A percentile compares a stretch with the other conserved stretches of the same genome.
phyloP scores from a whole-genome alignment of 2,113 vertebrate species.

The Erythrolamprus reginae region DNA sequence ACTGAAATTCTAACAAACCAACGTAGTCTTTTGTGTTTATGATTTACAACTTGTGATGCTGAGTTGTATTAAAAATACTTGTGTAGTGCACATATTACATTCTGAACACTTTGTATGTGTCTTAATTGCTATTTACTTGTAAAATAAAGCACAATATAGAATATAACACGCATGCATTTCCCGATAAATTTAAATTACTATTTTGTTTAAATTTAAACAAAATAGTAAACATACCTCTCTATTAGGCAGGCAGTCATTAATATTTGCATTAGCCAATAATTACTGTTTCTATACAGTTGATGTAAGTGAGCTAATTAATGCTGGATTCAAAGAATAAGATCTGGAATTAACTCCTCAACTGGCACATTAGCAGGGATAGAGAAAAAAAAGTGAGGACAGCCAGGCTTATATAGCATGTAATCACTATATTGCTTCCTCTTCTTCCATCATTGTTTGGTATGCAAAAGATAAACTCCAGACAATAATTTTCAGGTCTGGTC shows the following conservation, averaged over 20 bases:
- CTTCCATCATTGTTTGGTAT: background rate
- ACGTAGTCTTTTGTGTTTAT: background rate
- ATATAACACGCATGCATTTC: background rate
- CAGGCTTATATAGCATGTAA: background rate
- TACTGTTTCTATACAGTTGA: background rate
- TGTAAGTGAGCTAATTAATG: background rate
- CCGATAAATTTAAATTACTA: background rate
- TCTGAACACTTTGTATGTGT: background rate
- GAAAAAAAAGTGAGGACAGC: background rate
- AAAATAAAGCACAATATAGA: background rate
- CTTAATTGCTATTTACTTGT: background rate
- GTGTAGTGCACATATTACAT: background rate
- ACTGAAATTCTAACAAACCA: background rate
- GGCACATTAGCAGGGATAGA: background rate
- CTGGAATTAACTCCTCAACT: background rate
- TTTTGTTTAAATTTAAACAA: background rate
- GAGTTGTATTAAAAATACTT: background rate
- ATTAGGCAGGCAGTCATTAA: background rate
- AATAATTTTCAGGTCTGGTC: background rate
- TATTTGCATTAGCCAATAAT: background rate
- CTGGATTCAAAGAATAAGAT: background rate
- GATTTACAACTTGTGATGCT: background rate
- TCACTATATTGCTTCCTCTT: background rate
- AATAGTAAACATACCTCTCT: background rate
- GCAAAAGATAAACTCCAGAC: background rate